phyloP scores from a whole-genome alignment of 2,888 invertebrate species.

The Eupsilia transversa region DNA sequence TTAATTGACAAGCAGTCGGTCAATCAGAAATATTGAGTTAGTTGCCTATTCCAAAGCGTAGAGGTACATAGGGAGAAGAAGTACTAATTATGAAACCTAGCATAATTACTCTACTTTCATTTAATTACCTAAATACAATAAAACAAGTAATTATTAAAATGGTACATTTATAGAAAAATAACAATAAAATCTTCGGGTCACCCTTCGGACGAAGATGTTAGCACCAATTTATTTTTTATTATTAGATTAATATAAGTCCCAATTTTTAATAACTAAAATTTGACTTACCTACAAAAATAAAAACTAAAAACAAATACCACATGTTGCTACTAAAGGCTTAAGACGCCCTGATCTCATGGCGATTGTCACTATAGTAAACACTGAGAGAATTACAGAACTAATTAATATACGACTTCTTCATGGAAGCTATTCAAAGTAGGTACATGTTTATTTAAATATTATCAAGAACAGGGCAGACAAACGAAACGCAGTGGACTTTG shows the following conservation, averaged over 20 bases:
- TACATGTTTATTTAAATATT: not conserved
- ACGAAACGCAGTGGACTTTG: not conserved
- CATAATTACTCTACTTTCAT: not conserved
- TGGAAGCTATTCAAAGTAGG: not conserved
- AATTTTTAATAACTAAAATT: not conserved
- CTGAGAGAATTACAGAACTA: not conserved
- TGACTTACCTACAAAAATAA: conserved; percentile 28
- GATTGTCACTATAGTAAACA: not conserved
- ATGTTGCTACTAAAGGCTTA: not conserved
- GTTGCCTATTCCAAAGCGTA: no score
- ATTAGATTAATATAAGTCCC: not conserved
- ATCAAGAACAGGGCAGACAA: not conserved
- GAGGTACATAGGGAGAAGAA: no score
- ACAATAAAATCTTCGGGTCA: not conserved
- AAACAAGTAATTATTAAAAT: not conserved
- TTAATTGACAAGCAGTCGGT: no score
- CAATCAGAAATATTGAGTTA: no score
- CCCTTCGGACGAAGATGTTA: not conserved
- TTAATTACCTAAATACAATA: not conserved
- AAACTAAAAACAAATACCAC: conserved; percentile 14
- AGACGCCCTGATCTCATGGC: not conserved
- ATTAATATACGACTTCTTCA: not conserved
- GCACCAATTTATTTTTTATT: not conserved
- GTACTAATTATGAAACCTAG: not conserved
- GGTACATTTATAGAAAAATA: not conserved